These are phyloP conservation scores for Varanus komodoensis DNA, from an alignment of 2,113 vertebrate species.

Conservation along the genomic window DNA sequence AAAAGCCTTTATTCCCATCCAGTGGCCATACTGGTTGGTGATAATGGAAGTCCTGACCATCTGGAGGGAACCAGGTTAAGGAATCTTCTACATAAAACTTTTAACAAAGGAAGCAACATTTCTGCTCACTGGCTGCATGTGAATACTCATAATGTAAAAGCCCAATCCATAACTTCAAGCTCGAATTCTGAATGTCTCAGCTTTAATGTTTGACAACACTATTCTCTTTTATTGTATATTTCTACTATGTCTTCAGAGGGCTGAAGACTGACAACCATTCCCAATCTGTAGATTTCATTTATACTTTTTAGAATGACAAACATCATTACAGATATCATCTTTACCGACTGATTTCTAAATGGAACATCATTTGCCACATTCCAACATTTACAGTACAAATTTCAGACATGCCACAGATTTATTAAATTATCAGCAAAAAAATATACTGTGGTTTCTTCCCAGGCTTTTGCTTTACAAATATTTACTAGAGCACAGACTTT, in stretches of 20 bases:
- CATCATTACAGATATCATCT: not conserved
- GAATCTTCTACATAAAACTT: not conserved
- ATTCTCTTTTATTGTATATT: not conserved
- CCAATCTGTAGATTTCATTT: conserved; percentile 8
- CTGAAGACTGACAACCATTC: conserved; percentile 28
- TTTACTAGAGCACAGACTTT: conserved; percentile 76
- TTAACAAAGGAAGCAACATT: not conserved
- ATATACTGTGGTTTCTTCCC: conserved; percentile 72
- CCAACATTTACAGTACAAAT: conserved; percentile 65
- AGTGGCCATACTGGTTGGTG: no score
- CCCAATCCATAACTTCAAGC: conserved; percentile 24
- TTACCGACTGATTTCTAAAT: conserved; percentile 42
- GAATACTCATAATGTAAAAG: conserved; percentile 7
- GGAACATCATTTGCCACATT: conserved; percentile 62
- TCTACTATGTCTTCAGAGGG: conserved; percentile 33
- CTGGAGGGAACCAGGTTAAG: no score
- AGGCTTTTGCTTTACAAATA: conserved; percentile 80
- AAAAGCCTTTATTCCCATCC: no score
- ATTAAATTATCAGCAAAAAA: conserved; percentile 79
- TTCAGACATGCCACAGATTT: conserved; percentile 73
- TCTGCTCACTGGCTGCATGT: not conserved
- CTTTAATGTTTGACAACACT: conserved; percentile 15
- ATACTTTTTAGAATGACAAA: conserved; percentile 11
- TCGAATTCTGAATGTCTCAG: not conserved
- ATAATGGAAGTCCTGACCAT: no score